phyloP scores from a whole-genome alignment of 2,888 invertebrate species.

The Physocephala rufipes region DNA sequence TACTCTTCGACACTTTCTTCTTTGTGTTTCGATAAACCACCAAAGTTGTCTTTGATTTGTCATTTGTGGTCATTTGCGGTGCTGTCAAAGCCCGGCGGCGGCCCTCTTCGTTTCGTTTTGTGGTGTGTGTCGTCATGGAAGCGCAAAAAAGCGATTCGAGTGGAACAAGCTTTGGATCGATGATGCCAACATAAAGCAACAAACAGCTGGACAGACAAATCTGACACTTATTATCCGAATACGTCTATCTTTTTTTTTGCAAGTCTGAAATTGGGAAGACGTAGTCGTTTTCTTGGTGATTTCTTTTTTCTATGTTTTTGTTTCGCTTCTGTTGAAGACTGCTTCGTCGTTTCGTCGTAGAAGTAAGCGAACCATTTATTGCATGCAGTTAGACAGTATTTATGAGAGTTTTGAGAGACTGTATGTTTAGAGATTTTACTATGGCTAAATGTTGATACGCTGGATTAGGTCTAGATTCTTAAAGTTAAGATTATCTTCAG shows the following conservation, averaged over 20 bases:
- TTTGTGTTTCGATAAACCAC: no score
- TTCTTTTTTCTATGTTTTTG: not conserved
- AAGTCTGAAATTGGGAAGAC: constrained; percentile 2
- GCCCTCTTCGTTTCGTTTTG: not conserved
- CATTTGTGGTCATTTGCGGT: not conserved
- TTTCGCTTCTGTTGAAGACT: no score
- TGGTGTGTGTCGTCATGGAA: not conserved
- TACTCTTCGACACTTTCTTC: not conserved
- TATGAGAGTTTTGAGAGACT: no score
- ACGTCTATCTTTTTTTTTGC: constrained; percentile 43
- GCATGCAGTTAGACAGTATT: no score
- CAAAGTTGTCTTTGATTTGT: constrained; percentile 5
- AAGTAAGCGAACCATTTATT: no score
- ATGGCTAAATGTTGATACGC: not conserved
- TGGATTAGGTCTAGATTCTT: not conserved
- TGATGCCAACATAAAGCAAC: constrained; percentile 13
- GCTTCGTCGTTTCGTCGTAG: no score
- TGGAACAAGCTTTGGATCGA: no score
- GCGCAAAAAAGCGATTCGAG: constrained; percentile 19
- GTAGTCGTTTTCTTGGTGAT: not conserved
- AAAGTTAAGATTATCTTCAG: no score
- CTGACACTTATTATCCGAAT: constrained; percentile 56
- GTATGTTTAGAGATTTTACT: no score
- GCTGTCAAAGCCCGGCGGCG: not conserved
- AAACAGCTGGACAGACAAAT: constrained; percentile 41